Evolutionary conservation across 64 coral and sea anemone genomes (phyloP), one percentile per base, ranked within the genome.

Genomic region (Montipora efflorescens): DNA sequence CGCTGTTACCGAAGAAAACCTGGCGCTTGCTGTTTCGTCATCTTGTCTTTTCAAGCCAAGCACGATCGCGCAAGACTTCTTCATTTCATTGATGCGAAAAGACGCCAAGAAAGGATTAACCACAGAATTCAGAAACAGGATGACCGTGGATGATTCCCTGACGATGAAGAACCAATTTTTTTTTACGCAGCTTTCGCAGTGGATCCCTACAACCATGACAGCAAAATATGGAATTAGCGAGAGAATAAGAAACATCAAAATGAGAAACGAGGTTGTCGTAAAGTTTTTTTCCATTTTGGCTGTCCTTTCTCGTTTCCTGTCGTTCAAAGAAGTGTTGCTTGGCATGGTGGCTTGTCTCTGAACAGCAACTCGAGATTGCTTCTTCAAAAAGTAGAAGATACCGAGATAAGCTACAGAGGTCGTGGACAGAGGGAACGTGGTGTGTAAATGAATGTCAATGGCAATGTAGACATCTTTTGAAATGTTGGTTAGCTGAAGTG

Each of bases 201-300:
- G 18, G 1, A 57, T 57, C 7, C 36, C 57, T 46, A 67, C 61
- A 67, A 83, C 13, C 15, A 67, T 67, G 14, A 25, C 58, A 1
- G 59, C 80, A 67, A 83, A 83, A 83, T 83, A 83, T 5, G 80
- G 80, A 16, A 83, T 47, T 3, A 83, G 59, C 5, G 81, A 83
- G 16, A 83, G 4, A 47, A 68, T 19, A 3, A 83, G 81, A 47
- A 82, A 62, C 19, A 82, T 22, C 5, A 82, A 43, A 62, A 66
- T 82, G 3, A 82, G 11, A 12, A 82, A 82, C 3, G 80, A 82
- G 14, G 80, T 82, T 45, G 80, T 66, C 4, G 58, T 11, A 44
- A 82, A 45, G 43, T 64, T 82, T 61, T 58, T 11, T 15, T 82
- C 80, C 5, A 43, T 82, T 43, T 82, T 8, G 1, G 21, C 80